Evolutionary conservation across 92 coral and sea anemone genomes (phyloP), one percentile per base, ranked within the genome.

Genomic region (Hydrozoanthus gracilis): DNA sequence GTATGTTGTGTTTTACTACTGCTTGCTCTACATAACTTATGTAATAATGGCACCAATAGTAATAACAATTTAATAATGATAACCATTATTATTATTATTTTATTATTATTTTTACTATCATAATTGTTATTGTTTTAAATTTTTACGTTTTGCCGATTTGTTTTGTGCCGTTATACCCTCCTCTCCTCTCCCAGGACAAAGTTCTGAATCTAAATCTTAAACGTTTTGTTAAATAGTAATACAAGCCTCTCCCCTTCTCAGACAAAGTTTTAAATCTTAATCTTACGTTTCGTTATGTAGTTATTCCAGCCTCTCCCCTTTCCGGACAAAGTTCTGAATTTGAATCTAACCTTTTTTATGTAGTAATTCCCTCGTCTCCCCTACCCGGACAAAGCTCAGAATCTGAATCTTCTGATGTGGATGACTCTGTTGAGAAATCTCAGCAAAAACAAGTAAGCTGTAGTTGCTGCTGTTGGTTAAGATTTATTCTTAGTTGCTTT

Each of bases 401-500:
- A n/a, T 80, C 85, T 17, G 85, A 80, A 46, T 80, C 85, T 16
- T 80, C 85, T 3, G 85, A 80, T 80, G 85, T 66, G 5, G 85
- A 80, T 2, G 84, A 62, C 46, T 47, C 73, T 4, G 73, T 44
- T n/a, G 58, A 17, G 27, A 44, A 62, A 79, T 27, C 84, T 17
- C 73, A 47, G 9, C n/a, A 62, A 13, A 45, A 62, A 50, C 84
- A 79, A 64, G 84, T 79, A 79, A 45, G 84, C 61, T 16, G 8
- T 16, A 15, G 3, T 12, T 3, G 14, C 3, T 6, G 6, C 69
- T 62, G 68, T 20, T 62, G 16, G 14, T 70, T 70, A 15, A 4
- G 46, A 3, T 18, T 75, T 7, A 3, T 11, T 62, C 6, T 8
- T 11, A 62, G 4, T 27, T 27, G 39, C 39, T 27, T 0, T 27